A percentile compares a stretch with the other conserved stretches of the same genome.
Conservation (phyloP, 2,113 vertebrate genomes). For the Melanotaenia duboulayi region DNA sequence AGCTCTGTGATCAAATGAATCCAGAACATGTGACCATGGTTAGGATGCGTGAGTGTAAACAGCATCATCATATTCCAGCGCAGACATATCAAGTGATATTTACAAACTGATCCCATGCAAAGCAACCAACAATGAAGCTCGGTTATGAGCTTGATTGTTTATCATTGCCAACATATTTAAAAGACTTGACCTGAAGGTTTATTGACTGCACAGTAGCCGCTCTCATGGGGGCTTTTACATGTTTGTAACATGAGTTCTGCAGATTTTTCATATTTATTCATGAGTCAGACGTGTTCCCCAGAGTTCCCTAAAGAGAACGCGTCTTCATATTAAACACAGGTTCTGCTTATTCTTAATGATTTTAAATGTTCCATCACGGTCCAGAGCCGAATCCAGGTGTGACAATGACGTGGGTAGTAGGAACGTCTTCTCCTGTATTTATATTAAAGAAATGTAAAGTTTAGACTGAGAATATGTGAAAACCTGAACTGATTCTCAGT, state of each 20-base stretch:
- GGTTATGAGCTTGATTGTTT: neutral
- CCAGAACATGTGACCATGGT: no score
- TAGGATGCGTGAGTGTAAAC: no score
- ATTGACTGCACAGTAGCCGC: neutral
- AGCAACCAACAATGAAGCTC: no score
- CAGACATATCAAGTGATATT: no score
- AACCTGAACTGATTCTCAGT: no score
- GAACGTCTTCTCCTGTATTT: no score
- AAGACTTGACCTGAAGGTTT: neutral
- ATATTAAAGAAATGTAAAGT: no score
- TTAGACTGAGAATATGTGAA: no score
- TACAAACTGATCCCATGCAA: no score
- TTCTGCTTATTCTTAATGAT: constrained; percentile 32
- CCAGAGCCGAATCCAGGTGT: neutral
- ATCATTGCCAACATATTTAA: neutral
- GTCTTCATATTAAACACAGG: constrained; percentile 25
- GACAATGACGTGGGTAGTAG: neutral
- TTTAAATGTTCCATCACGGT: constrained; percentile 28
- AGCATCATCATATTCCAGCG: no score
- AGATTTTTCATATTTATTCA: constrained; percentile 12
- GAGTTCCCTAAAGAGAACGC: constrained; percentile 19
- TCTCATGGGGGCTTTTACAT: constrained; percentile 15
- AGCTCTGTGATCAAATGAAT: no score
- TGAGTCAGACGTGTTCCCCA: neutral
- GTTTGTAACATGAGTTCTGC: neutral